Evolutionary conservation across 2,888 invertebrate genomes (phyloP).

Genomic region (Miltochrista miniata): DNA sequence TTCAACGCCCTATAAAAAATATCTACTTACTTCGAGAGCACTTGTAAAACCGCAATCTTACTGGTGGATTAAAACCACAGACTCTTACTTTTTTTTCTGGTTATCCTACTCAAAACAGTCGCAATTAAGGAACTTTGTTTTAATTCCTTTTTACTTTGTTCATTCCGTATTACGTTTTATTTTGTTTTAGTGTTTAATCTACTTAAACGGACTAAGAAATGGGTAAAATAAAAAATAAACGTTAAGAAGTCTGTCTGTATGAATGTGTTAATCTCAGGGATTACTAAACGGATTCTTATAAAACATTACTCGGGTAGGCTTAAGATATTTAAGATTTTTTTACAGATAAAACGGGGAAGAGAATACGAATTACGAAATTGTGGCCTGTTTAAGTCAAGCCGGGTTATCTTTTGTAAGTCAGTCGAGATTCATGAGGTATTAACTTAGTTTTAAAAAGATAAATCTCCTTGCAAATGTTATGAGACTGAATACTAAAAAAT

Average conservation of each 20-base stretch:
- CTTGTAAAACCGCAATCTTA: conserved; percentile 14
- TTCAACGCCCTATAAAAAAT: too few species aligned
- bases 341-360: conserved; percentile 24
- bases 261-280: conserved; percentile 39
- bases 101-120: conserved; percentile 17
- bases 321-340: conserved; percentile 35
- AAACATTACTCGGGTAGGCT: conserved; percentile 36
- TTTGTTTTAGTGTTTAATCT: conserved; percentile 43
- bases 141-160: conserved; percentile 30
- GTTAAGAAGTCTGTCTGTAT: conserved; percentile 26
- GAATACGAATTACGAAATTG: conserved; percentile 29
- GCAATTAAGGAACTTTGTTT: conserved; percentile 29
- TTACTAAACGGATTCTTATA: conserved; percentile 41
- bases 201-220: conserved; percentile 27
- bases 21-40: background rate
- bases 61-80: conserved; percentile 11
- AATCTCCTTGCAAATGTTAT: background rate
- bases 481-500: background rate
- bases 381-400: conserved; percentile 30
- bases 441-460: conserved; percentile 8
- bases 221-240: conserved; percentile 39
- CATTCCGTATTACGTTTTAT: conserved; percentile 25
- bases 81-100: conserved; percentile 16
- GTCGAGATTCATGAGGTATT: conserved; percentile 21
- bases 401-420: conserved; percentile 21